A percentile compares a stretch with the other conserved stretches of the same genome.
Conservation (phyloP, 2,888 invertebrate genomes). For the Cataglyphis altisquamis region DNA sequence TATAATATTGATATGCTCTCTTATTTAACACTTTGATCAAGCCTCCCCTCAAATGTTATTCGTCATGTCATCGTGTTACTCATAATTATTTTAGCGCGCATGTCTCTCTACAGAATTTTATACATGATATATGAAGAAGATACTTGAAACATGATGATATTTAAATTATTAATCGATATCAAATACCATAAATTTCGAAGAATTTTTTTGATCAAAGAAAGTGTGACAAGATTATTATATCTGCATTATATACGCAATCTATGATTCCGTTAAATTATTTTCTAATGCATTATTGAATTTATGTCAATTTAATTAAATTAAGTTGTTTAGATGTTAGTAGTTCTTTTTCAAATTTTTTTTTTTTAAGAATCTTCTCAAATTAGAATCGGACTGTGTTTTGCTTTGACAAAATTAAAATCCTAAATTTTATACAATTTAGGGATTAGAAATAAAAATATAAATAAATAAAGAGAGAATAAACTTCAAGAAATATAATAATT, state of each 20-base stretch:
- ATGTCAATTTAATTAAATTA: neutral
- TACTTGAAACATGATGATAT: neutral
- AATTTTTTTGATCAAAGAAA: neutral
- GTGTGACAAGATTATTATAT: neutral
- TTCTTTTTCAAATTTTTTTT: neutral
- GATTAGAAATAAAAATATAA: neutral
- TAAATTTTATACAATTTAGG: neutral
- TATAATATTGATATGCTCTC: neutral
- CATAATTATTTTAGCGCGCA: neutral
- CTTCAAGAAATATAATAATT: neutral
- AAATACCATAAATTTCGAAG: neutral
- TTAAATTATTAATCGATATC: neutral
- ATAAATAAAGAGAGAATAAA: neutral
- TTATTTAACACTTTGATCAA: constrained; percentile 5
- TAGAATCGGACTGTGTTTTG: neutral
- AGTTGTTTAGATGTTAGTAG: neutral
- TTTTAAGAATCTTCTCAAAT: neutral
- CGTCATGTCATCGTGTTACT: neutral
- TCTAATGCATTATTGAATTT: neutral
- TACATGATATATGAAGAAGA: neutral
- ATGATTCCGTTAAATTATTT: neutral
- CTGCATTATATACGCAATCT: neutral
- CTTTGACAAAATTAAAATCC: neutral
- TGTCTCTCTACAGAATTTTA: neutral
- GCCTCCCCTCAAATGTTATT: neutral